Base-by-base conservation (phyloP, 2,888 invertebrate species). In the Drosophila robusta region DNA sequence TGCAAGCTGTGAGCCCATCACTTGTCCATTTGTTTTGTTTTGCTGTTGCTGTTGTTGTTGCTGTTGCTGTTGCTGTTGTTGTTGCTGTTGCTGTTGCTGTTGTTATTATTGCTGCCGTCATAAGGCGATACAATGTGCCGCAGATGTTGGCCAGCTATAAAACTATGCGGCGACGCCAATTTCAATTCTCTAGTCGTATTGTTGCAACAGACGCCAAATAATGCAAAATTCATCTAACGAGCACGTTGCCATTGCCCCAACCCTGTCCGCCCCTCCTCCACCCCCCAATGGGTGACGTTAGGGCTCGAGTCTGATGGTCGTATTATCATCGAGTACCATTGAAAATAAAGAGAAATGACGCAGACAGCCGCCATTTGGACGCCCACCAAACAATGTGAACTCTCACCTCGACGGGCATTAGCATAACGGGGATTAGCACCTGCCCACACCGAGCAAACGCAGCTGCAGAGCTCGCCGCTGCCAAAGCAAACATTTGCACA, bases 321-420 rank as follows among this genome's bases (percentile, higher is more conserved):
- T 16, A n/a, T n/a, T 39, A 32, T 54, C 34, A 34, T 34, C 4
- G 11, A 34, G 38, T 38, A 42, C 32, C 51, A 36, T 58, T 54
- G 22, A 42, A 57, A 54, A 54, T 62, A 18, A 18, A 2, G 18
- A 18, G 18, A 39, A 38, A 46, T 41, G 26, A 7, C 57, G 64
- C 66, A 65, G 57, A 65, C 62, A 52, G 64, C 72, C 85, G 82
- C 62, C 82, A 82, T 47, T 70, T 54, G 71, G 74, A 55, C 75
- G 68, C 76, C 66, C 54, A 76, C 70, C 74, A 87, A 83, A 68
- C 67, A 77, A 72, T 71, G 69, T 88, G 83, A 84, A 84, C 83
- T 86, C 80, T 88, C 87, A 84, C 83, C 83, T 71, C 78, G 41
- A 39, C 34, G 34, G 44, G 42, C 61, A 63, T 63, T 50, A 44